Conservation (phyloP, 2,888 invertebrate genomes). For the Marronus borbonicus region DNA sequence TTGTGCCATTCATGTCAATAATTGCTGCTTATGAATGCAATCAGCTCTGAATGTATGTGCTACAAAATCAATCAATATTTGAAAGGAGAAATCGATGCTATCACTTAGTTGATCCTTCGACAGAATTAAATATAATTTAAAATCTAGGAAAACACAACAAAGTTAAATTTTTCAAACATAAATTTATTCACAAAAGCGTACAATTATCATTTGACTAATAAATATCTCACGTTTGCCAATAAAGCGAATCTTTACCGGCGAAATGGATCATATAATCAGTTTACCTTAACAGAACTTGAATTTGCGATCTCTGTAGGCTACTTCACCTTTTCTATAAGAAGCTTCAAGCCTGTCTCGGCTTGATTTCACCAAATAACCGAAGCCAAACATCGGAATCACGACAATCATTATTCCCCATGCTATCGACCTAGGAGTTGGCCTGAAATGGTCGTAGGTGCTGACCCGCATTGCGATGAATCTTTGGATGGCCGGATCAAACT, state of each 20-base stretch:
- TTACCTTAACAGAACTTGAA: conserved; percentile 75
- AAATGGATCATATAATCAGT: too few species aligned
- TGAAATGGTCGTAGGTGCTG: conserved; percentile 78
- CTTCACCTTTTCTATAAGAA: conserved; percentile 79
- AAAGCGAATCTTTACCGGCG: background rate
- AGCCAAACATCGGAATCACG: conserved; percentile 74
- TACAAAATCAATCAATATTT: too few species aligned
- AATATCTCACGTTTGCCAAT: conserved; percentile 10
- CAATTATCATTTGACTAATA: conserved; percentile 9
- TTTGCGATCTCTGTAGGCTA: conserved; percentile 82
- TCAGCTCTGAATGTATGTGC: too few species aligned
- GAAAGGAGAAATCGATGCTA: too few species aligned
- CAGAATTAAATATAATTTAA: too few species aligned
- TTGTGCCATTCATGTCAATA: too few species aligned
- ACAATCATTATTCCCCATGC: conserved; percentile 69
- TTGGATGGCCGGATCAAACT: conserved; percentile 88
- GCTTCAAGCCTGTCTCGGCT: conserved; percentile 74
- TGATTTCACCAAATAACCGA: conserved; percentile 73
- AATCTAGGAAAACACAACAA: too few species aligned
- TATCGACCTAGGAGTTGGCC: conserved; percentile 73
- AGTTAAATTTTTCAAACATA: background rate
- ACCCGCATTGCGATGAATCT: conserved; percentile 82
- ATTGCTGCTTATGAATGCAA: too few species aligned
- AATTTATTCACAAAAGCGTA: conserved; percentile 1
- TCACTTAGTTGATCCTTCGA: too few species aligned